Percentiles rank a stretch among this genome's conserved stretches.
These are phyloP conservation scores for Scaptomyza graminum DNA, from an alignment of 1,140 invertebrate genomes.

Conservation along the genomic window DNA sequence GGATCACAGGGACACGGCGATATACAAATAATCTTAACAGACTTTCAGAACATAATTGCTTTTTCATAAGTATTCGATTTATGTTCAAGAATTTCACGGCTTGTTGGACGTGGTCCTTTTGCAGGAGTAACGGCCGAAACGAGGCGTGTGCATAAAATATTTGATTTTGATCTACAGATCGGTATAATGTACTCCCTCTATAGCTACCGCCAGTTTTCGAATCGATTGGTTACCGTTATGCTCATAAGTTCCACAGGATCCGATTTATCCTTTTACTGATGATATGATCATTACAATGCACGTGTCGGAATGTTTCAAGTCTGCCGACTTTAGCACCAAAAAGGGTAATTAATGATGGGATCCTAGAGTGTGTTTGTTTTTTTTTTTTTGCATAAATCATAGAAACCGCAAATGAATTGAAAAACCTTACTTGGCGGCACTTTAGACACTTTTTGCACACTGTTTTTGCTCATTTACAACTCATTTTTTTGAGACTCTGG, in stretches of 20 bases:
- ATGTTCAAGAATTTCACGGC: conserved; percentile 72
- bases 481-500: conserved; percentile 76
- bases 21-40: not conserved
- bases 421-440: conserved; percentile 28
- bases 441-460: conserved; percentile 25
- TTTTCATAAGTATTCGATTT: conserved; percentile 66
- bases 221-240: conserved; percentile 68
- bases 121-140: conserved; percentile 1
- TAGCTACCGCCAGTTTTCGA: conserved; percentile 34
- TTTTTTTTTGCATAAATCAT: conserved; percentile 45
- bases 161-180: conserved; percentile 67
- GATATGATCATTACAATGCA: conserved; percentile 75
- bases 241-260: conserved; percentile 35
- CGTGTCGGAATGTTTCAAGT: conserved; percentile 60
- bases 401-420: conserved; percentile 61
- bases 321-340: not conserved
- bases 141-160: conserved; percentile 73
- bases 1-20: conserved; percentile 33
- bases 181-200: conserved; percentile 14
- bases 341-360: conserved; percentile 66
- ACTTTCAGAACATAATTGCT: conserved; percentile 54
- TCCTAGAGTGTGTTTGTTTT: no score
- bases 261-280: conserved; percentile 33
- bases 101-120: conserved; percentile 58
- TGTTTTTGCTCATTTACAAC: conserved; percentile 76